phyloP scores from a whole-genome alignment of 1,140 invertebrate species.

The Zaprionus gabonicus region DNA sequence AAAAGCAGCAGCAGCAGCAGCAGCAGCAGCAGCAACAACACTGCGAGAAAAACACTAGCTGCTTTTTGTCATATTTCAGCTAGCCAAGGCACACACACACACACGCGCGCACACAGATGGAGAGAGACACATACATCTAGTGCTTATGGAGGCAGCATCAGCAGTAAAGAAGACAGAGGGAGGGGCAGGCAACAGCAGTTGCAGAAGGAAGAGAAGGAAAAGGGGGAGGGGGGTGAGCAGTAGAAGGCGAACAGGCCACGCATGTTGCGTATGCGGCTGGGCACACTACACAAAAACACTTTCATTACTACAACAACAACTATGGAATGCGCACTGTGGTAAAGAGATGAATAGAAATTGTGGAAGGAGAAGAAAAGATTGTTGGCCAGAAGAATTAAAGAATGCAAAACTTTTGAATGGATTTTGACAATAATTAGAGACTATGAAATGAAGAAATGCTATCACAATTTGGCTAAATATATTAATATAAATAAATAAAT shows the following conservation, averaged over 20 bases:
- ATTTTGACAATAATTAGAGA: no score
- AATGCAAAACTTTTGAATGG: no score
- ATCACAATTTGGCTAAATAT: no score
- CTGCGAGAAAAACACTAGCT: slow-evolving; percentile 59
- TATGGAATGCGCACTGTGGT: slow-evolving; percentile 50
- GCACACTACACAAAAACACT: slow-evolving; percentile 76
- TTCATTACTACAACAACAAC: slow-evolving; percentile 69
- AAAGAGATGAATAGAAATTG: not conserved
- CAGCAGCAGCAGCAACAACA: slow-evolving; percentile 31
- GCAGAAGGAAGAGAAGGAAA: not conserved
- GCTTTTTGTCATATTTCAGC: slow-evolving; percentile 80
- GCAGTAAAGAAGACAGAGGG: slow-evolving; percentile 18
- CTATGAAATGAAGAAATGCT: no score
- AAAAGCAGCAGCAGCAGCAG: slow-evolving; percentile 44
- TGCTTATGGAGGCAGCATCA: slow-evolving; percentile 36
- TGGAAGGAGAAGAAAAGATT: not conserved
- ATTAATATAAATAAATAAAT: no score
- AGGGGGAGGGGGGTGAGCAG: not conserved
- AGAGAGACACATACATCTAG: slow-evolving; percentile 10
- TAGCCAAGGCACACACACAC: slow-evolving; percentile 29
- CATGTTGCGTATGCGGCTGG: slow-evolving; percentile 73
- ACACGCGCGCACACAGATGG: not conserved
- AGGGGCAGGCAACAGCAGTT: slow-evolving; percentile 15
- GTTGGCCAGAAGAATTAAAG: no score
- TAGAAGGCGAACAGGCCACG: slow-evolving; percentile 49